phyloP scores from a whole-genome alignment of 2,113 vertebrate species.

The Lagopus leucura region DNA sequence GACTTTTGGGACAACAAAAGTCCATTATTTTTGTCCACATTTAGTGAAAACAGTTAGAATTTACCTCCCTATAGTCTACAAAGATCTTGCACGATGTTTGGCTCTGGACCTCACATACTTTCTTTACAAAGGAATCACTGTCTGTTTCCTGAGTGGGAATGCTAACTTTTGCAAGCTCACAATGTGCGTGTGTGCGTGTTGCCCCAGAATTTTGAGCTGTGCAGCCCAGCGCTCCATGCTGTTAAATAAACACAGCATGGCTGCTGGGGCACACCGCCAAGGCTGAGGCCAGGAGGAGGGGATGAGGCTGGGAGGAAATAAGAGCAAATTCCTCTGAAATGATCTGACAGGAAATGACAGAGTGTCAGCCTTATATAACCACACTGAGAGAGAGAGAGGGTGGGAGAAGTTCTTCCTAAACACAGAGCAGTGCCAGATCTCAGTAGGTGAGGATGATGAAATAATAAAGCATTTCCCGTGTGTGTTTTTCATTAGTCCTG shows the following conservation, averaged over 20 bases:
- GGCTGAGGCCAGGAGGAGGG: conserved; percentile 59
- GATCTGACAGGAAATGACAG: conserved; percentile 95
- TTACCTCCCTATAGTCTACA: neutral
- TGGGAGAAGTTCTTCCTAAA: conserved; percentile 87
- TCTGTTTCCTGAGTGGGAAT: neutral
- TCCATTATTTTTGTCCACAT: neutral
- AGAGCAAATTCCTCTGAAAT: conserved; percentile 92
- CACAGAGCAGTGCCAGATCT: conserved; percentile 89
- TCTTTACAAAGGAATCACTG: neutral
- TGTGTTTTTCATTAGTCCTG: conserved; percentile 98
- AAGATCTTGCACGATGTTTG: neutral
- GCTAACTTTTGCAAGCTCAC: neutral
- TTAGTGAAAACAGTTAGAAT: neutral
- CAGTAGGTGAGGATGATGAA: conserved; percentile 99
- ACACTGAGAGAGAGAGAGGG: conserved; percentile 70
- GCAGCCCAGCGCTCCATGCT: conserved; percentile 64
- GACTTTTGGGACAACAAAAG: neutral
- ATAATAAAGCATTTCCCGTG: conserved; percentile 99
- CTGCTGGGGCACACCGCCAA: conserved; percentile 49
- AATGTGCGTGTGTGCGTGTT: neutral
- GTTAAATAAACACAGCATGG: conserved; percentile 81
- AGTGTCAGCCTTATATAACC: conserved; percentile 82
- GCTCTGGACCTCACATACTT: neutral
- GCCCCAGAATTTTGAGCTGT: neutral
- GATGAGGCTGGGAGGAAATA: conserved; percentile 88